Evolutionary conservation across 1,140 invertebrate species (phyloP), one percentile per base, ranked within the genome.

Genomic region (Steinernema feltiae): DNA sequence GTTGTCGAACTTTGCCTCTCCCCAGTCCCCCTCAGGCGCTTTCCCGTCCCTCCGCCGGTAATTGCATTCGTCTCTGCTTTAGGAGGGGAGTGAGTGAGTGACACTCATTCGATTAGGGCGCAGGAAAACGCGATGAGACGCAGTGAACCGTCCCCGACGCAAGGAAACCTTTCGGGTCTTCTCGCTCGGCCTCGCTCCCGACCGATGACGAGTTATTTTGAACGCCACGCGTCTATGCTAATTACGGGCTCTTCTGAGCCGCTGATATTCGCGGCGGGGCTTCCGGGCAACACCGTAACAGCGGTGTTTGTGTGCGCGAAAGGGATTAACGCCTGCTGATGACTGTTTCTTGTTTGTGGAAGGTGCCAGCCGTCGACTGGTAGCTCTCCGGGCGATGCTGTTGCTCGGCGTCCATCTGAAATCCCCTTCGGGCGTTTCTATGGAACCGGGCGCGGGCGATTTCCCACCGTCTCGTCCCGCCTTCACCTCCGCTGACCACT

Each of bases 301-400:
- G 41, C 41, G 41, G 53, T 63, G 53, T 63, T 63, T 63, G 53
- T 27, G 53, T 27, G 53, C 12, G 24, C 53, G 53, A 63, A 12
- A 15, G 53, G 7, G 35, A 41, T 7, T 41, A 18, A 41, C 35
- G 35, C 7, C 35, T 18, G 53, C 53, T 27, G 53, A 63, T 63
- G 53, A 63, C 53, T 63, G 53, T 63, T 63, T 63, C 53, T 63
- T 63, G 53, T 63, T 63, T 63, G 53, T 27, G 12, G 15, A 63
- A 63, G 53, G 53, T 63, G 53, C 53, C 53, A 63, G 53, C 24
- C 53, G 53, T 27, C 12, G 53, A 21, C 53, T 63, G 35, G 35
- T 41, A 41, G 35, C 35, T 18, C n/a, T n/a, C 35, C 35, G 7
- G 35, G 18, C 18, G 7, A 41, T 41, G 35, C 18, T 41, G 35